These are phyloP conservation scores for Proterorhinus semilunaris DNA, from an alignment of 2,113 vertebrate genomes.

Conservation along the genomic window DNA sequence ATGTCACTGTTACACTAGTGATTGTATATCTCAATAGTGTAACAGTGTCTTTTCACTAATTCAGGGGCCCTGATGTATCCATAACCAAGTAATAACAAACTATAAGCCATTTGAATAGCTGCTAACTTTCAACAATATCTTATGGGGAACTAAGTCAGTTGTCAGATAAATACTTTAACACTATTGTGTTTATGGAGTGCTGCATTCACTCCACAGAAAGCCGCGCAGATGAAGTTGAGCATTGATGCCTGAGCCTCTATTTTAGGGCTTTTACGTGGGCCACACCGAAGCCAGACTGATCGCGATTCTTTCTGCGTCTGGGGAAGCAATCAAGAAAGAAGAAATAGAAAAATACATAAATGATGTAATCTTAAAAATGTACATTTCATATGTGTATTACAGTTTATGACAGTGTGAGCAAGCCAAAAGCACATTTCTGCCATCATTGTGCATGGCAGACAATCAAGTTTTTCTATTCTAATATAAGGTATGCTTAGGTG, in stretches of 20 bases:
- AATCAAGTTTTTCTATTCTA: no score
- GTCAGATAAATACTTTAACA: constrained; percentile 17
- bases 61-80: background rate
- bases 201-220: constrained; percentile 13
- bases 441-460: background rate
- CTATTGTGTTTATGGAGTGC: background rate
- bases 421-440: background rate
- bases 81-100: constrained; percentile 27
- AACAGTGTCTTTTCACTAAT: background rate
- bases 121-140: background rate
- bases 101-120: background rate
- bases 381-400: background rate
- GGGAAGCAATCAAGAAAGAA: constrained; percentile 38
- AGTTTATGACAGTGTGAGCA: background rate
- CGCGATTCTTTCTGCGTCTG: constrained; percentile 52
- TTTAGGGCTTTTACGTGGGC: background rate
- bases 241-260: background rate
- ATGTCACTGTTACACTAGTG: no score
- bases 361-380: constrained; percentile 12
- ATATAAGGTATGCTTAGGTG: no score
- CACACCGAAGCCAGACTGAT: constrained; percentile 45
- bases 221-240: constrained; percentile 3
- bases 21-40: background rate
- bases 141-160: background rate
- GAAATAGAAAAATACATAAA: constrained; percentile 11